These are phyloP conservation scores for Heteromurus nitidus DNA, from an alignment of 2,888 invertebrate genomes.

Conservation along the genomic window DNA sequence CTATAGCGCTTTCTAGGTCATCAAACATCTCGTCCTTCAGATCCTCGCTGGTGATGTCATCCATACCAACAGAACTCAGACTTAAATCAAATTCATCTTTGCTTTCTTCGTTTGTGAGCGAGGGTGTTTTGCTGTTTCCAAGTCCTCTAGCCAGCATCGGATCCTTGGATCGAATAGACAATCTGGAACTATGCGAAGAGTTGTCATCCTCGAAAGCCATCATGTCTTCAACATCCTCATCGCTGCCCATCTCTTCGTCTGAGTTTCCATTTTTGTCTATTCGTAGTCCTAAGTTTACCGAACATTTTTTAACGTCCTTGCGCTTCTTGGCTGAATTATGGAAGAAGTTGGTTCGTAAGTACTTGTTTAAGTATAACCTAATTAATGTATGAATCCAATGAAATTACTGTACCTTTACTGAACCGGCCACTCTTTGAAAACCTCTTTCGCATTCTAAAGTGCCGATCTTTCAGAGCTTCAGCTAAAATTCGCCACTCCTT, in stretches of 20 bases:
- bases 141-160: constrained; percentile 4
- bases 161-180: constrained; percentile 38
- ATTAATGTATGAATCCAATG: too few relatives aligned
- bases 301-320: constrained; percentile 35
- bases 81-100: constrained; percentile 44
- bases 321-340: constrained; percentile 21
- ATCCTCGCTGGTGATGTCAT: constrained; percentile 48
- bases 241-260: constrained; percentile 31
- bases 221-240: constrained; percentile 18
- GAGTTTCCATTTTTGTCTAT: constrained; percentile 21
- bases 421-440: constrained; percentile 27
- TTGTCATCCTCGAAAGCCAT: constrained; percentile 24
- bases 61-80: constrained; percentile 40
- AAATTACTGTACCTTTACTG: constrained; percentile 46
- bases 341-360: not conserved
- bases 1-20: constrained; percentile 40
- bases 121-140: constrained; percentile 43
- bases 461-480: constrained; percentile 41
- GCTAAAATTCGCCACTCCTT: constrained; percentile 51
- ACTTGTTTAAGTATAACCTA: too few relatives aligned
- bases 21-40: constrained; percentile 59
- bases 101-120: constrained; percentile 42
- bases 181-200: constrained; percentile 38
- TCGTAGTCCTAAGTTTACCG: not conserved
- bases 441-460: constrained; percentile 48